A percentile compares a stretch with the other conserved stretches of the same genome.
Conservation (phyloP, 2,888 invertebrate species). For the Prosapia bicincta region DNA sequence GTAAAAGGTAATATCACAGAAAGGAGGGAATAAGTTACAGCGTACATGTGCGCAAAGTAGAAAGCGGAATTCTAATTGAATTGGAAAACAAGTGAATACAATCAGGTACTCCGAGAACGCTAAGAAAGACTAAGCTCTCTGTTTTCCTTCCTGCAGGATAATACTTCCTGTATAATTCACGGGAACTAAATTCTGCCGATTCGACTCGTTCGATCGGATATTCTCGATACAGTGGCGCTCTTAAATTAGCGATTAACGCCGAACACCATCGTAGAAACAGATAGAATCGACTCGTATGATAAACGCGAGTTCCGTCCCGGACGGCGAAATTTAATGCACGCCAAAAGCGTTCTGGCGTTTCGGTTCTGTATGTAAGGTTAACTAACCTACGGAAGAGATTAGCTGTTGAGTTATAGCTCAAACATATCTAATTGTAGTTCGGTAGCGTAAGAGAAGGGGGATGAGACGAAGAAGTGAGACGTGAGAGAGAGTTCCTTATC, state of each 20-base stretch:
- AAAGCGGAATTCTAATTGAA: not conserved
- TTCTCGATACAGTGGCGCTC: not conserved
- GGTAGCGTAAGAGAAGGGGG: not conserved
- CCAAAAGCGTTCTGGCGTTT: not conserved
- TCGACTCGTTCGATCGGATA: not conserved
- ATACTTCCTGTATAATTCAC: not conserved
- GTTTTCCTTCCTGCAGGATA: not conserved
- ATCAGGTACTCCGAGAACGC: not conserved
- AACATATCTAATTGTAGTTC: conserved; percentile 31
- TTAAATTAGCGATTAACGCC: not conserved
- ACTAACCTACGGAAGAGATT: conserved; percentile 26
- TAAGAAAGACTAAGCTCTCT: not conserved
- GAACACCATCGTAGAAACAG: not conserved
- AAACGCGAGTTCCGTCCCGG: not conserved
- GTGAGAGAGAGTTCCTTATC: not conserved
- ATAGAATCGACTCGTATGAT: not conserved
- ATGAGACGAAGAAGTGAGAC: not conserved
- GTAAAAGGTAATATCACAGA: too few species aligned
- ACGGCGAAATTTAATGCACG: not conserved
- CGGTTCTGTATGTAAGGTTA: conserved; percentile 4
- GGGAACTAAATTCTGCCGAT: not conserved
- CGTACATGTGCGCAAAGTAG: not conserved
- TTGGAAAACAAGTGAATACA: not conserved
- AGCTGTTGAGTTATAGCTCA: conserved; percentile 29
- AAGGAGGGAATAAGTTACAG: not conserved